phyloP scores from a whole-genome alignment of 2,888 invertebrate genomes.

The Synanthedon tipuliformis region DNA sequence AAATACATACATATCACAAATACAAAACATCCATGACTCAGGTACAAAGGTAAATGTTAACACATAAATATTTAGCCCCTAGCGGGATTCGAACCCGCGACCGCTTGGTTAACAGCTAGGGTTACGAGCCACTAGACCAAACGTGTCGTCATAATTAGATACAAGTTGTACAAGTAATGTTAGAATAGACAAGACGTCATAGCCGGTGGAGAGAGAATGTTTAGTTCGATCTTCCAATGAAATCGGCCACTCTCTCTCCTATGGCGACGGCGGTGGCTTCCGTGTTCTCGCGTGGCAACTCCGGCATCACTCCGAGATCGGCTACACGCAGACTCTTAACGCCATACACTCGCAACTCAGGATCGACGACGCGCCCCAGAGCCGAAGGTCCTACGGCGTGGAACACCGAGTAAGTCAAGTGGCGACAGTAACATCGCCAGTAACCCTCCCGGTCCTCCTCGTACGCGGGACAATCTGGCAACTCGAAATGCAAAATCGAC shows the following conservation, averaged over 20 bases:
- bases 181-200: too few relatives aligned
- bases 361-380: conserved; percentile 32
- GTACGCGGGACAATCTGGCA: conserved; percentile 25
- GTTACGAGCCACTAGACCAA: too few relatives aligned
- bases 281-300: conserved; percentile 29
- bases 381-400: conserved; percentile 37
- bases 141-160: too few relatives aligned
- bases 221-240: conserved; percentile 11
- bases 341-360: conserved; percentile 27
- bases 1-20: too few relatives aligned
- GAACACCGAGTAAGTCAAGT: conserved; percentile 33
- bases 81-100: too few relatives aligned
- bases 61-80: too few relatives aligned
- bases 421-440: conserved; percentile 40
- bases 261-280: conserved; percentile 35
- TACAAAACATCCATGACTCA: too few relatives aligned
- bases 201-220: too few relatives aligned
- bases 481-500: conserved; percentile 15
- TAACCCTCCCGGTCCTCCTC: conserved; percentile 13
- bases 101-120: too few relatives aligned
- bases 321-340: conserved; percentile 28
- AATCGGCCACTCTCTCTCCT: conserved; percentile 33
- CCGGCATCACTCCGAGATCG: conserved; percentile 29
- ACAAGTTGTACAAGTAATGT: too few relatives aligned
- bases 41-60: too few relatives aligned